These are phyloP conservation scores for Macroglossus sobrinus DNA, from an alignment of 2,113 vertebrate species.

Conservation along the genomic window DNA sequence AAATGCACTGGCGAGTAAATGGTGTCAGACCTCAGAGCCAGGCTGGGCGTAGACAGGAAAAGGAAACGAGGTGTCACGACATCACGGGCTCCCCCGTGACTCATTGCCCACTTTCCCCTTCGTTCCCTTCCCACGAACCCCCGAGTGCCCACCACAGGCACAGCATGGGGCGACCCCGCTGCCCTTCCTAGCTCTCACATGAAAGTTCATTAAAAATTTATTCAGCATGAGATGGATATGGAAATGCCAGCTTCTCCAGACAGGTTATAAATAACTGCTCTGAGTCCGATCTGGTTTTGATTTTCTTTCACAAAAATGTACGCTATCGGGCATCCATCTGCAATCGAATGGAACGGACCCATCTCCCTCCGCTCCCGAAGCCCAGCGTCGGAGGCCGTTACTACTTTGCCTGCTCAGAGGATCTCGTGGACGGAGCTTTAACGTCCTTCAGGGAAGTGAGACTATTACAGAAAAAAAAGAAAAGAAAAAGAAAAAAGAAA, in stretches of 20 bases:
- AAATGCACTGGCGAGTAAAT: accelerated
- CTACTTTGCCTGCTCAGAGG: not conserved
- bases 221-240: not conserved
- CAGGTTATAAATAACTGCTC: constrained; percentile 65
- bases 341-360: not conserved
- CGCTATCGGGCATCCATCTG: constrained; percentile 31
- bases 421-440: not conserved
- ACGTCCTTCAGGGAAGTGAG: not conserved
- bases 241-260: constrained; percentile 53
- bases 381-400: not conserved
- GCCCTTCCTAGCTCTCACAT: not conserved
- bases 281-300: constrained; percentile 52
- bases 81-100: not conserved
- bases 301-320: not conserved
- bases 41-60: not conserved
- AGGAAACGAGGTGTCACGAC: not conserved
- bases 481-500: constrained; percentile 27
- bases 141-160: accelerated
- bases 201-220: constrained; percentile 33
- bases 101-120: accelerated
- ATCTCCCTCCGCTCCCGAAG: not conserved
- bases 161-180: accelerated
- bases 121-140: not conserved
- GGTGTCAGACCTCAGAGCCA: accelerated
- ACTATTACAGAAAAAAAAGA: not conserved